A percentile compares a stretch with the other conserved stretches of the same genome.
phyloP scores from a whole-genome alignment of 2,113 vertebrate species.

The Tupaia tana region DNA sequence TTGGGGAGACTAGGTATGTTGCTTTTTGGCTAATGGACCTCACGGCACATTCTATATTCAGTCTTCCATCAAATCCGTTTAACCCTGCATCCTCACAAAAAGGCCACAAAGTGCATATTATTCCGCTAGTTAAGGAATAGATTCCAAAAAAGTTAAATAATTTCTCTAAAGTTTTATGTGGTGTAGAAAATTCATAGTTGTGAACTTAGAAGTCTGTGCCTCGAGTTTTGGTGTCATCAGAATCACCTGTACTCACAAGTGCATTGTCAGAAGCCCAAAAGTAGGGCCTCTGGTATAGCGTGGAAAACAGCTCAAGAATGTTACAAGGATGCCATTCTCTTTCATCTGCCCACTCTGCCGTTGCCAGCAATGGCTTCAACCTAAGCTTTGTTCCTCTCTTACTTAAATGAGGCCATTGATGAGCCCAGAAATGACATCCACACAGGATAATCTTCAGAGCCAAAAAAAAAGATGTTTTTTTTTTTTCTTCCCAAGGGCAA shows the following conservation, averaged over 20 bases:
- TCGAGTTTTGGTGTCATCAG: not conserved
- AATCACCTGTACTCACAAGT: not conserved
- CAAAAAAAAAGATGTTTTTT: not conserved
- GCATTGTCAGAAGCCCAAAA: not conserved
- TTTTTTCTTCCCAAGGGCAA: not conserved
- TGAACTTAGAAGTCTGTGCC: not conserved
- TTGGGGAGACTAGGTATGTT: not conserved
- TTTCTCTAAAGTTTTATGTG: not conserved
- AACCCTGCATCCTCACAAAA: not conserved
- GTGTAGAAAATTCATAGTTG: not conserved
- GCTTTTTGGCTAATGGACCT: not conserved
- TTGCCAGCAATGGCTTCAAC: not conserved
- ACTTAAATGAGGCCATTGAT: not conserved
- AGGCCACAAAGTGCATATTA: not conserved
- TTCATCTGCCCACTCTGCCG: not conserved
- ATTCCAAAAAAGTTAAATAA: not conserved
- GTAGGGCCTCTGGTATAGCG: not conserved
- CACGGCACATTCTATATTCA: not conserved
- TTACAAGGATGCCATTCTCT: not conserved
- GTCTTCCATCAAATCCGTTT: not conserved
- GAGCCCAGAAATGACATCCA: not conserved
- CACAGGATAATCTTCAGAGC: not conserved
- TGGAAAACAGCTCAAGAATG: not conserved
- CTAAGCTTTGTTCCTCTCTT: not conserved
- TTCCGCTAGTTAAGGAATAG: not conserved